Conservation (phyloP, 2,888 invertebrate genomes). For the Adineta ricciae region DNA sequence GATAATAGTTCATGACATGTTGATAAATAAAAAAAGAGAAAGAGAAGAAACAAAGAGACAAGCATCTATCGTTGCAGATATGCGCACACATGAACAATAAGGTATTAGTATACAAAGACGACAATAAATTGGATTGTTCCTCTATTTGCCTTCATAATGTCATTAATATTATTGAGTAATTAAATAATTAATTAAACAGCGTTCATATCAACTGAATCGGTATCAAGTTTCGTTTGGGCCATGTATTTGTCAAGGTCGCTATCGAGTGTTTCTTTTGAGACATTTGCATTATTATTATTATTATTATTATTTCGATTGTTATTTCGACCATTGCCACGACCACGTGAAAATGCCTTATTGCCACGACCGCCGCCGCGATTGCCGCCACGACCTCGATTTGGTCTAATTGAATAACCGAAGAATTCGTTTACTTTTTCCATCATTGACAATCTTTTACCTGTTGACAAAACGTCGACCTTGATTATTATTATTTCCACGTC, state of each 20-base stretch:
- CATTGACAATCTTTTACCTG: not conserved
- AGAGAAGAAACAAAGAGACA: not conserved
- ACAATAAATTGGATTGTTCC: not conserved
- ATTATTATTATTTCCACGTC: not conserved
- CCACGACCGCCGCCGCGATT: not conserved
- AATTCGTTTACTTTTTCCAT: not conserved
- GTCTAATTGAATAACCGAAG: not conserved
- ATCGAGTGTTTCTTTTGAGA: not conserved
- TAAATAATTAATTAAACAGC: not conserved
- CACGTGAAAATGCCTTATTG: not conserved
- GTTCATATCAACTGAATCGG: not conserved
- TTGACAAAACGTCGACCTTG: not conserved
- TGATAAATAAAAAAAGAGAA: not conserved
- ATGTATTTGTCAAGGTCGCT: not conserved
- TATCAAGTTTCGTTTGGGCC: not conserved
- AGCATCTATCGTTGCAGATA: not conserved
- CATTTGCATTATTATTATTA: not conserved
- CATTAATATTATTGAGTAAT: not conserved
- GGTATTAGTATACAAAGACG: not conserved
- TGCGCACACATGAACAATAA: not conserved
- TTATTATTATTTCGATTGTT: not conserved
- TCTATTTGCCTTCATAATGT: not conserved
- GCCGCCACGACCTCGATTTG: not conserved
- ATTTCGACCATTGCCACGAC: not conserved
- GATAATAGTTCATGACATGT: not conserved